Conservation (phyloP, 2,797 vertebrate genomes). For the Enteromius fasciolatus region DNA sequence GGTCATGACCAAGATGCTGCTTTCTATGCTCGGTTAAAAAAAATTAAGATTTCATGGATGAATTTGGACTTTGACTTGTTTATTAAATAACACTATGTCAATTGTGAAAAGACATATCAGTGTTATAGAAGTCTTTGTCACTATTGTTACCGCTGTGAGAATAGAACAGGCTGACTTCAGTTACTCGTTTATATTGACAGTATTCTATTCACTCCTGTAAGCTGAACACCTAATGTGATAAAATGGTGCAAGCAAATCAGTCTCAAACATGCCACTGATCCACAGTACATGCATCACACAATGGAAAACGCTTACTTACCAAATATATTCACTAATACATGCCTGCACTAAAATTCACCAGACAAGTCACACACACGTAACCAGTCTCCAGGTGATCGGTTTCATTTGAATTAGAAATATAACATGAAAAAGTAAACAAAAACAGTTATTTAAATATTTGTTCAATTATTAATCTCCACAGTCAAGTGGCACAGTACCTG, state of each 20-base stretch:
- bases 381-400: neutral
- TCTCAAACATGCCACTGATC: neutral
- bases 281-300: neutral
- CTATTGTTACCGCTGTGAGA: neutral
- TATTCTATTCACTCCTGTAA: conserved; percentile 10
- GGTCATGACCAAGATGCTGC: neutral
- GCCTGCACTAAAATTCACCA: neutral
- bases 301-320: neutral
- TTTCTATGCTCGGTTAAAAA: neutral
- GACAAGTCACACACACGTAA: neutral
- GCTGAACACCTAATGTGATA: conserved; percentile 2
- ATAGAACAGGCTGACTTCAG: conserved; percentile 11
- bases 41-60: conserved; percentile 4
- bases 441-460: neutral
- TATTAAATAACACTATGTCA: conserved; percentile 16
- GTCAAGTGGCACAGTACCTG: neutral
- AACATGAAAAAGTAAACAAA: conserved; percentile 1
- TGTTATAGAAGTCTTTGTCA: conserved; percentile 26
- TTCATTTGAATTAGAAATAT: neutral
- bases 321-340: conserved; percentile 9
- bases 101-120: neutral
- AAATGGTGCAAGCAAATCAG: conserved; percentile 13
- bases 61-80: conserved; percentile 14
- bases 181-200: neutral
- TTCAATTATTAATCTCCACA: neutral